Conservation (phyloP, 2,113 vertebrate genomes). For the Numida meleagris region DNA sequence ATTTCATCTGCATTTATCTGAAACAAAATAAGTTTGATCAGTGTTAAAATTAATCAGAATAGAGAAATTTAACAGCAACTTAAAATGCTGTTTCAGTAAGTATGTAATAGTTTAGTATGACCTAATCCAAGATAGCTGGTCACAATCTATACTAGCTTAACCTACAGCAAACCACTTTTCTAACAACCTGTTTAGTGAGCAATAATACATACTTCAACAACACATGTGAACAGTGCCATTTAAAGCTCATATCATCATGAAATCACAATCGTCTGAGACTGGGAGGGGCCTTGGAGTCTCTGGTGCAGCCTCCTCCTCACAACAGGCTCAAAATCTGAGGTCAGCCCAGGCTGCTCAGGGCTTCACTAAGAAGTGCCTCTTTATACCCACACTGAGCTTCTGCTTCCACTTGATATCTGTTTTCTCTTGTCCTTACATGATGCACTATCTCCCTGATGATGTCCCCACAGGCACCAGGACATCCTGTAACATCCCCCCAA, state of each 20-base stretch:
- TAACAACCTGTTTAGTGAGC: not conserved
- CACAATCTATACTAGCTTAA: not conserved
- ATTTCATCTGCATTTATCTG: conserved; percentile 88
- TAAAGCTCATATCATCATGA: not conserved
- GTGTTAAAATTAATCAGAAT: not conserved
- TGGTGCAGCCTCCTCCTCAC: not conserved
- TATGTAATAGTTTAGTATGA: not conserved
- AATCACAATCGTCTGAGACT: not conserved
- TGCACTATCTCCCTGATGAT: not conserved
- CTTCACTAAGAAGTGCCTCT: not conserved
- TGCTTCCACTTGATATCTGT: not conserved
- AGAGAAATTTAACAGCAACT: not conserved
- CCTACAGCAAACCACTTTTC: not conserved
- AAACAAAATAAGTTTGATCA: conserved; percentile 37
- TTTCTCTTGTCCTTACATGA: not conserved
- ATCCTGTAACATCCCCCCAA: not conserved
- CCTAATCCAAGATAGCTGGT: not conserved
- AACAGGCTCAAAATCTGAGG: not conserved
- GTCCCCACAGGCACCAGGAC: not conserved
- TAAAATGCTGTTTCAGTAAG: not conserved
- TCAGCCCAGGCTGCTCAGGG: not conserved
- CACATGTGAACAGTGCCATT: not conserved
- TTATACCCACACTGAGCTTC: not conserved
- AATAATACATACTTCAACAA: not conserved
- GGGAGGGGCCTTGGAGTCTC: not conserved